Percentiles rank a stretch among this genome's conserved stretches.
Evolutionary conservation across 2,888 invertebrate species (phyloP).

Genomic region (Acrobasis consociella): DNA sequence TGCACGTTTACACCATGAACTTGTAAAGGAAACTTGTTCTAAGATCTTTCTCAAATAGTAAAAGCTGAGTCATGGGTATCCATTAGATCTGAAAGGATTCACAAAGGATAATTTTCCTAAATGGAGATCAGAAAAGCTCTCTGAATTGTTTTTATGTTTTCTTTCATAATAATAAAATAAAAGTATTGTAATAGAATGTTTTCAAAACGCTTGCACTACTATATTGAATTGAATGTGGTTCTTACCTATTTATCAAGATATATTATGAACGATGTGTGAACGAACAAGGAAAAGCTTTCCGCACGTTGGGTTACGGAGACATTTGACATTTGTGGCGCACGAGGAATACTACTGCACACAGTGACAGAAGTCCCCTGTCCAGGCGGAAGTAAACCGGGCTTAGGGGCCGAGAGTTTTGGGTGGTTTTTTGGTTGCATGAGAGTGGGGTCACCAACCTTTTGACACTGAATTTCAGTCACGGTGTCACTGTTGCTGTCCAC

Average conservation of each 20-base stretch:
- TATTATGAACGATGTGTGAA: conserved; percentile 14
- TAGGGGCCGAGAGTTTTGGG: conserved; percentile 46
- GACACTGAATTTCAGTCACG: conserved; percentile 78
- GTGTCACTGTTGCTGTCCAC: conserved; percentile 67
- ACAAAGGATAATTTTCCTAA: background rate
- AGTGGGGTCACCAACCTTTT: conserved; percentile 78
- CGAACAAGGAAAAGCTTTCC: conserved; percentile 1
- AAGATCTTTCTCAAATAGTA: background rate
- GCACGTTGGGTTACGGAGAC: conserved; percentile 28
- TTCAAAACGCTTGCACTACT: too few species aligned
- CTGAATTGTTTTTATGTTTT: background rate
- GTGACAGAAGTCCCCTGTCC: conserved; percentile 44
- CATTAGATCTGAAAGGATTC: conserved; percentile 8
- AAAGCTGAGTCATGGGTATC: conserved; percentile 3
- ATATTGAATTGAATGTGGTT: background rate
- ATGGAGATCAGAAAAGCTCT: background rate
- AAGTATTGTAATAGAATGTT: background rate
- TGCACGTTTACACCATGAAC: background rate
- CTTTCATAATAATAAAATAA: background rate
- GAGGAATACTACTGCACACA: conserved; percentile 48
- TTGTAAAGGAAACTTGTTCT: conserved; percentile 8
- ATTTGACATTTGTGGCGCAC: conserved; percentile 66
- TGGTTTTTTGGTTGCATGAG: conserved; percentile 58
- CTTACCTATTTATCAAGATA: background rate
- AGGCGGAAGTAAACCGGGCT: conserved; percentile 43